phyloP scores from a whole-genome alignment of 2,113 vertebrate genomes.

The Petromus typicus region DNA sequence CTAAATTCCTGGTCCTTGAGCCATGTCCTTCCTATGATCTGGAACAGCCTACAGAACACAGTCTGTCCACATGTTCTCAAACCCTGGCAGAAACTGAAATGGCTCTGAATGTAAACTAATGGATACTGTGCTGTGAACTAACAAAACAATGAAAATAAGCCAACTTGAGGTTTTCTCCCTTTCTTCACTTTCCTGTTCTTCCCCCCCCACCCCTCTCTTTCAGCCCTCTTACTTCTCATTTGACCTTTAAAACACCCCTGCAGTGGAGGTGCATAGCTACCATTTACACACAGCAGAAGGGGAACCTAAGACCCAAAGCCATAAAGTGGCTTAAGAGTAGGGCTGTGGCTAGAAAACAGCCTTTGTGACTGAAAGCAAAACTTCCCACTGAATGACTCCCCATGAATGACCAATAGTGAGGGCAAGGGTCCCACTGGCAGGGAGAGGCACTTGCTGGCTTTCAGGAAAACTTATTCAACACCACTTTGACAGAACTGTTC shows the following conservation, averaged over 20 bases:
- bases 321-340: neutral
- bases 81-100: neutral
- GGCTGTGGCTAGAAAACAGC: neutral
- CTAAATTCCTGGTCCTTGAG: neutral
- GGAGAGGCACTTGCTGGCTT: neutral
- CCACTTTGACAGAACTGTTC: neutral
- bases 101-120: neutral
- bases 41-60: neutral
- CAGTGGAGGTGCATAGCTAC: neutral
- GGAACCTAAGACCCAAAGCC: neutral
- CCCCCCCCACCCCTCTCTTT: neutral
- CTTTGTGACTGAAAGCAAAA: neutral
- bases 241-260: neutral
- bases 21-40: conserved; percentile 28
- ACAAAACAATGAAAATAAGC: conserved; percentile 8
- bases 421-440: neutral
- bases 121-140: neutral
- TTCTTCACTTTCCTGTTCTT: neutral
- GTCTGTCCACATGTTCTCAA: neutral
- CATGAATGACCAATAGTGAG: neutral
- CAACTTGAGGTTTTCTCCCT: neutral
- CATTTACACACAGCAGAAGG: neutral
- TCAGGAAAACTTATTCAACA: neutral
- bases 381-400: neutral
- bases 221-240: neutral